Evolutionary conservation across 2,113 vertebrate species (phyloP).

Genomic region (Oceanodroma tethys): DNA sequence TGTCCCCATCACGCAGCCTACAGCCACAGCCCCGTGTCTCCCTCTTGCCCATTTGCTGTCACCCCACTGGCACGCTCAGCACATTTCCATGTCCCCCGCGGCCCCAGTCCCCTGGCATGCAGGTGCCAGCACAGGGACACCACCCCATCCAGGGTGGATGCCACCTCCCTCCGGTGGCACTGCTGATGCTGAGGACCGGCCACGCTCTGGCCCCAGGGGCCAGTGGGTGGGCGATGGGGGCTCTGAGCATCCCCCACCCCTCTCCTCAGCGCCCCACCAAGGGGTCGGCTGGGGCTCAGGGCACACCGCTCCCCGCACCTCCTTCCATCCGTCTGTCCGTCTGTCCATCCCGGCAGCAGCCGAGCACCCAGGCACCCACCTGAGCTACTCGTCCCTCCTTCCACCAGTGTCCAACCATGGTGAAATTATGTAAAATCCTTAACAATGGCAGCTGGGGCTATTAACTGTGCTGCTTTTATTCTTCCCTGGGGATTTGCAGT

Average conservation of each 20-base stretch:
- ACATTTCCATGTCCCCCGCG: background rate
- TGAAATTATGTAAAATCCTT: accelerated
- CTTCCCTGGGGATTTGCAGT: background rate
- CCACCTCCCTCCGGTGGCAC: background rate
- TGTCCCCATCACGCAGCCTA: background rate
- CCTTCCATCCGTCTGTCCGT: background rate
- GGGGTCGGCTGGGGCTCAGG: background rate
- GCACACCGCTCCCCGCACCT: accelerated
- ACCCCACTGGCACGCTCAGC: accelerated
- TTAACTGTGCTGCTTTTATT: background rate
- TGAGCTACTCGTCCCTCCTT: background rate
- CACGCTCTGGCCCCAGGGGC: too few species aligned
- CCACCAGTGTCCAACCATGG: background rate
- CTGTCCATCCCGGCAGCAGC: background rate
- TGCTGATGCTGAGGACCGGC: background rate
- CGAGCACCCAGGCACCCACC: background rate
- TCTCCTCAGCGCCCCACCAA: background rate
- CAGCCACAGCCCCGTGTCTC: background rate
- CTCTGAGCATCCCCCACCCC: background rate
- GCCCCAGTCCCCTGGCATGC: accelerated
- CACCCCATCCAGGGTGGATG: background rate
- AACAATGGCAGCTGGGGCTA: background rate
- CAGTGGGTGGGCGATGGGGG: accelerated
- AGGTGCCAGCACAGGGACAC: background rate
- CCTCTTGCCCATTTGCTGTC: background rate